Conservation (phyloP, 1,140 invertebrate genomes). For the Plodia interpunctella region DNA sequence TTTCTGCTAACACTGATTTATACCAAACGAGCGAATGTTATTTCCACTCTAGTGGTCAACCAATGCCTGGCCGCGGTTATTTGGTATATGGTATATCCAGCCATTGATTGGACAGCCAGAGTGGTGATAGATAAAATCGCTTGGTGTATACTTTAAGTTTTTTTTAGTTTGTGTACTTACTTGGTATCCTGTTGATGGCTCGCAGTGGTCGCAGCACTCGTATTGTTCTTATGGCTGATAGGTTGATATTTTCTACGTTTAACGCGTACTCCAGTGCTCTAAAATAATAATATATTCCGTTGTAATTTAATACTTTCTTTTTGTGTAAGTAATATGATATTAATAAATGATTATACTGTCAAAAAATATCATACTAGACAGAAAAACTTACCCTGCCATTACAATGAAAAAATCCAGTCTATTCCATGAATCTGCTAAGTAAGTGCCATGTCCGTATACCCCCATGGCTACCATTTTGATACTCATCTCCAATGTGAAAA, state of each 20-base stretch:
- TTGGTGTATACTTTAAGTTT: too few species aligned
- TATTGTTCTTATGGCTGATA: conserved; percentile 98
- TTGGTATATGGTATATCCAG: too few species aligned
- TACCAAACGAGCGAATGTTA: too few species aligned
- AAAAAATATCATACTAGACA: too few species aligned
- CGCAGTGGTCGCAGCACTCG: conserved; percentile 95
- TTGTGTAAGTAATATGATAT: too few species aligned
- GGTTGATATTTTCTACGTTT: conserved; percentile 97
- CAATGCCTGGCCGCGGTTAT: too few species aligned
- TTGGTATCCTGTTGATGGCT: conserved; percentile 99
- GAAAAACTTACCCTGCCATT: conserved; percentile 87
- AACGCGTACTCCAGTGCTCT: conserved; percentile 96
- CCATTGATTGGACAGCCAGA: too few species aligned
- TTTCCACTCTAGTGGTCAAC: too few species aligned
- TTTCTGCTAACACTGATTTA: too few species aligned
- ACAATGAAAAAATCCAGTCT: conserved; percentile 99
- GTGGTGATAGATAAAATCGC: too few species aligned
- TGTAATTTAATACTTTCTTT: too few species aligned
- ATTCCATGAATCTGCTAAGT: conserved; percentile 99
- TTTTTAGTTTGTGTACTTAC: conserved; percentile 82
- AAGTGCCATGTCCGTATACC: conserved; percentile 95
- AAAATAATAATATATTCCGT: conserved; percentile 38
- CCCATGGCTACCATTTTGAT: conserved; percentile 99
- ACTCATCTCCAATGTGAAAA: conserved; percentile 97
- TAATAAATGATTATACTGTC: too few species aligned